These are phyloP conservation scores for Sinocyclocheilus grahami DNA, from an alignment of 2,113 vertebrate genomes.

Conservation along the genomic window DNA sequence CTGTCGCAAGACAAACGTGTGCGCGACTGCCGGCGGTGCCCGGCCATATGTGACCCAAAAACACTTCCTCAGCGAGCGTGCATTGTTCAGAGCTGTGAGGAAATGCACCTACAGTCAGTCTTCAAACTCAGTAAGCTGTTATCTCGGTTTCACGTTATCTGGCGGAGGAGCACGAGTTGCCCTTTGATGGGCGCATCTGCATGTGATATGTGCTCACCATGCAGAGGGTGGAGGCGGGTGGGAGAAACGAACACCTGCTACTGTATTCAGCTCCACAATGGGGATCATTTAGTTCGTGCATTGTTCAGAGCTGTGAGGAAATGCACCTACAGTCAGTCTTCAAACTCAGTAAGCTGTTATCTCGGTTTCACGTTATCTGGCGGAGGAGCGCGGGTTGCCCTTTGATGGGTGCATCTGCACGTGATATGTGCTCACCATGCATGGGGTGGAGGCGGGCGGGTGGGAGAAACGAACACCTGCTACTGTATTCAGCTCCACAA, in stretches of 20 bases:
- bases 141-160: constrained; percentile 81
- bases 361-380: constrained; percentile 80
- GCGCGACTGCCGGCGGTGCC: constrained; percentile 70
- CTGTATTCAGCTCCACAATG: constrained; percentile 85
- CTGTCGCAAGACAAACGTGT: constrained; percentile 85
- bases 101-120: constrained; percentile 72
- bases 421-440: constrained; percentile 85
- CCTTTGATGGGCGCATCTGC: constrained; percentile 94
- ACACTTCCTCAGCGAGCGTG: constrained; percentile 69
- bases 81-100: constrained; percentile 38
- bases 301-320: constrained; percentile 51
- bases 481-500: constrained; percentile 86
- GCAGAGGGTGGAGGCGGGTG: constrained; percentile 81
- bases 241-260: constrained; percentile 93
- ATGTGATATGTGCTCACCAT: constrained; percentile 86
- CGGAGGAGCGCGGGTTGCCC: constrained; percentile 73
- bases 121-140: constrained; percentile 81
- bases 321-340: constrained; percentile 75
- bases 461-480: constrained; percentile 92
- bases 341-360: constrained; percentile 81
- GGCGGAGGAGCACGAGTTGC: constrained; percentile 73
- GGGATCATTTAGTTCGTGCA: too few species aligned
- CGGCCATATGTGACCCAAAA: constrained; percentile 81
- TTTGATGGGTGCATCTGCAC: constrained; percentile 95
- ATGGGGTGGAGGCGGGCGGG: constrained; percentile 82